Base-by-base conservation (phyloP, 2,113 vertebrate species). In the Actenoides lindsayi region DNA sequence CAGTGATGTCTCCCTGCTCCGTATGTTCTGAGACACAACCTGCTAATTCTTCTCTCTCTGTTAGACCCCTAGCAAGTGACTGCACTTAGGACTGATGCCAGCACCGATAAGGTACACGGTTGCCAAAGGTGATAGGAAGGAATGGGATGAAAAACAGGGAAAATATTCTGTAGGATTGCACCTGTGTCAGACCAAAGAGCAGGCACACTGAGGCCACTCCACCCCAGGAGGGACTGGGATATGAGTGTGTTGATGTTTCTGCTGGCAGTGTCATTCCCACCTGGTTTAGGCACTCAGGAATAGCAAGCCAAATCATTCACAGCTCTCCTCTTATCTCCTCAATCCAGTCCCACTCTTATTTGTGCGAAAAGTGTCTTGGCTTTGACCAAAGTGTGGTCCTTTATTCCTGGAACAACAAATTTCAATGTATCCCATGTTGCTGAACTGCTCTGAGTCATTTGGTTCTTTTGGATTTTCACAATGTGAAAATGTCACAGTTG, bases 121-220 rank as follows among this genome's bases (percentile, higher is more conserved):
- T 67, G 78, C 70, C 13, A 64, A 4, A 13, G n/a, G 60, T 3
- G 0, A 4, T 2, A 50, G 63, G 16, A 4, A 62, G 41, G 13
- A 41, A 8, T 1, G 2, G 37, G 74, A 21, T 39, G 31, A 13
- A 59, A 20, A 50, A 0, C 30, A 9, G 48, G 70, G 33, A n/a
- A 5, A 7, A 21, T 0, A 16, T 5, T 15, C n/a, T 33, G 33
- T 46, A 51, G 31, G 46, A n/a, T 2, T 76, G 33, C 13, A n/a
- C 28, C 60, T 5, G 17, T 50, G 83, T 39, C 68, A 53, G 71
- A 48, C 16, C 51, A 44, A 64, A 64, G 46, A 44, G 69, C 67
- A 64, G 44, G 31, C 30, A 30, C 2, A 0, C 27, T 0, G 2
- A 46, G 0, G 5, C 56, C 0, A 1, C 56, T 65, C n/a, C 31